These are phyloP conservation scores for Oreochromis mossambicus DNA, from an alignment of 2,797 vertebrate genomes.

Conservation along the genomic window DNA sequence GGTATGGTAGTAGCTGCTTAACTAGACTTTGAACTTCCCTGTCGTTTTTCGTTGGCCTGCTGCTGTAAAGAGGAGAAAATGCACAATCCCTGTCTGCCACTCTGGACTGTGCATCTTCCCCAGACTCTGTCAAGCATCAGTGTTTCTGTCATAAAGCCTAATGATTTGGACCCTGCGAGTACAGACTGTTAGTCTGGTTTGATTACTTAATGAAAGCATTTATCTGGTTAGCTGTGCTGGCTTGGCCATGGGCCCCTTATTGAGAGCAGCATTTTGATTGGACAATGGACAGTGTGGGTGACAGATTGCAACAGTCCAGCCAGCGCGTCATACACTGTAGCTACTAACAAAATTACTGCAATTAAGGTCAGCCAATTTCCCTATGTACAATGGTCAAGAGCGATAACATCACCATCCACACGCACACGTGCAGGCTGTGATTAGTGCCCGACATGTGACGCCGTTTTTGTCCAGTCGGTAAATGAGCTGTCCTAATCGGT, in stretches of 20 bases:
- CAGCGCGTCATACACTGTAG: constrained; percentile 45
- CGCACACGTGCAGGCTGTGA: background rate
- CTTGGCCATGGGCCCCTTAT: background rate
- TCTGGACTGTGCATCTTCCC: background rate
- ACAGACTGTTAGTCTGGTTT: constrained; percentile 11
- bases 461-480: constrained; percentile 40
- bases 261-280: constrained; percentile 8
- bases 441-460: constrained; percentile 14
- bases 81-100: background rate
- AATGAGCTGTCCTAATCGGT: constrained; percentile 28
- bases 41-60: background rate
- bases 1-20: background rate
- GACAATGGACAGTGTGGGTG: constrained; percentile 8
- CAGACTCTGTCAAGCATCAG: background rate
- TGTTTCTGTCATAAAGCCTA: background rate
- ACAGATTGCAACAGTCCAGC: constrained; percentile 31
- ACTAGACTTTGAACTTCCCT: background rate
- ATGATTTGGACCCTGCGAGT: background rate
- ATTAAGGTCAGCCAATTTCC: constrained; percentile 72
- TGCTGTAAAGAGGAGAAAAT: background rate
- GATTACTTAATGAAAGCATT: constrained; percentile 31
- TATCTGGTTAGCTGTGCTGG: background rate
- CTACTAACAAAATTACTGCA: constrained; percentile 67
- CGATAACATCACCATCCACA: constrained; percentile 57
- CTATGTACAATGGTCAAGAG: constrained; percentile 59